A percentile compares a stretch with the other conserved stretches of the same genome.
Conservation (phyloP, 1,140 invertebrate species). For the Ruditapes philippinarum region DNA sequence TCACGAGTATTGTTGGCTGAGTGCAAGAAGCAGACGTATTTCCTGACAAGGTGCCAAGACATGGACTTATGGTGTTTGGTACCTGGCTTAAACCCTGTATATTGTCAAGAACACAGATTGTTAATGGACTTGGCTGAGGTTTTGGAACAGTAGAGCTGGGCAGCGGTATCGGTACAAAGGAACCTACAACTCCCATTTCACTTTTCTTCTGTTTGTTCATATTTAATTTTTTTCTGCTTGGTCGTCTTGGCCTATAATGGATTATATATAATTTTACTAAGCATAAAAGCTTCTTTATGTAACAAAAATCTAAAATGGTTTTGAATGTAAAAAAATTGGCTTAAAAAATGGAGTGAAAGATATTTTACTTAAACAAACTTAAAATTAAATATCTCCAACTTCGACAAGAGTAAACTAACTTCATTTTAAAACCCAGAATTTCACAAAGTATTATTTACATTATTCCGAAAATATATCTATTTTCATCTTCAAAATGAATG, state of each 20-base stretch:
- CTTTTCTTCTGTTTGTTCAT: neutral
- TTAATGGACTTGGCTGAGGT: neutral
- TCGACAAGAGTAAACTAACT: too few species aligned
- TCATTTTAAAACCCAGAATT: too few species aligned
- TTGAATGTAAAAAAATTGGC: too few species aligned
- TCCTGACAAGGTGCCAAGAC: slow-evolving; percentile 2
- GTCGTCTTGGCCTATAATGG: neutral
- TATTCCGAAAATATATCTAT: too few species aligned
- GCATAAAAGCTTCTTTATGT: too few species aligned
- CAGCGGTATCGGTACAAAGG: neutral
- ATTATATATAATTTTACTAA: too few species aligned
- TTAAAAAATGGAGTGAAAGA: too few species aligned
- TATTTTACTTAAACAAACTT: too few species aligned
- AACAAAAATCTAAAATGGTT: too few species aligned
- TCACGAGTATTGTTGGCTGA: slow-evolving; percentile 60
- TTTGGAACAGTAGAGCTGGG: neutral
- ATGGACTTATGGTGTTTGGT: neutral
- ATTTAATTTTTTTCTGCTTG: slow-evolving; percentile 1
- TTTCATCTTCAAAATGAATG: too few species aligned
- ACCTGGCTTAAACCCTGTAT: neutral
- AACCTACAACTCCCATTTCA: neutral
- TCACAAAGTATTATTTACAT: too few species aligned
- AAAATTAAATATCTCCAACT: too few species aligned
- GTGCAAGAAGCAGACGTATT: slow-evolving; percentile 45
- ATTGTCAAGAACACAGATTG: slow-evolving; percentile 19